phyloP scores from a whole-genome alignment of 2,113 vertebrate genomes.

The Microtus richardsoni region DNA sequence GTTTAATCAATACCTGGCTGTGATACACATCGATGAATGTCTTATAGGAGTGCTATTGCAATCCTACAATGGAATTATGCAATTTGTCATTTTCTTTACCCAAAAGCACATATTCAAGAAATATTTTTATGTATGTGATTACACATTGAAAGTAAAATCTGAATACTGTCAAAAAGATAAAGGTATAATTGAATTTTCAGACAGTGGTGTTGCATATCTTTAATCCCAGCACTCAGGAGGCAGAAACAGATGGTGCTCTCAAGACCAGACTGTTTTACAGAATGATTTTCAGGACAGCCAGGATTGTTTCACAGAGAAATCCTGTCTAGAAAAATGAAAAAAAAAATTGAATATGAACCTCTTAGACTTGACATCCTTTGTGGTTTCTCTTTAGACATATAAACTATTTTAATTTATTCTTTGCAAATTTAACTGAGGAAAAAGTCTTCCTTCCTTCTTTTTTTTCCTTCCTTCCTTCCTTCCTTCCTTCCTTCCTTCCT shows the following conservation, averaged over 20 bases:
- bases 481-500: too few relatives aligned
- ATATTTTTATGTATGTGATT: background rate
- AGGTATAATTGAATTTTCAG: slow-evolving; percentile 30
- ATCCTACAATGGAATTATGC: background rate
- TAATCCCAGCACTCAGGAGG: too few relatives aligned
- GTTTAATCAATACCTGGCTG: background rate
- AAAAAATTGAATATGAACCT: background rate
- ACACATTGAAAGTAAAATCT: background rate
- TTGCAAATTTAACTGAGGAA: background rate
- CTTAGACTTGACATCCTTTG: background rate
- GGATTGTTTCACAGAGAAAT: too few relatives aligned
- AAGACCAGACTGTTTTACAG: too few relatives aligned
- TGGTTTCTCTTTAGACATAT: slow-evolving; percentile 19
- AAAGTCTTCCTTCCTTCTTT: background rate
- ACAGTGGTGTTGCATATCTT: too few relatives aligned
- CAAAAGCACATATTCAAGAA: background rate
- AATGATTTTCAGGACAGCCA: too few relatives aligned
- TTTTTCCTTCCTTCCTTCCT: background rate
- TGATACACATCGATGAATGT: background rate
- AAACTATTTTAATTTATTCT: slow-evolving; percentile 24
- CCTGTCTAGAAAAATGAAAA: too few relatives aligned
- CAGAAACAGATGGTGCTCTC: too few relatives aligned
- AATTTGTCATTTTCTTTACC: slow-evolving; percentile 41
- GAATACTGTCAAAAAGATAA: background rate
- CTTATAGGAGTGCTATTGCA: background rate